Percentiles rank a stretch among this genome's conserved stretches.
Evolutionary conservation across 2,888 invertebrate genomes (phyloP).

Genomic region (Caenorhabditis uteleia): DNA sequence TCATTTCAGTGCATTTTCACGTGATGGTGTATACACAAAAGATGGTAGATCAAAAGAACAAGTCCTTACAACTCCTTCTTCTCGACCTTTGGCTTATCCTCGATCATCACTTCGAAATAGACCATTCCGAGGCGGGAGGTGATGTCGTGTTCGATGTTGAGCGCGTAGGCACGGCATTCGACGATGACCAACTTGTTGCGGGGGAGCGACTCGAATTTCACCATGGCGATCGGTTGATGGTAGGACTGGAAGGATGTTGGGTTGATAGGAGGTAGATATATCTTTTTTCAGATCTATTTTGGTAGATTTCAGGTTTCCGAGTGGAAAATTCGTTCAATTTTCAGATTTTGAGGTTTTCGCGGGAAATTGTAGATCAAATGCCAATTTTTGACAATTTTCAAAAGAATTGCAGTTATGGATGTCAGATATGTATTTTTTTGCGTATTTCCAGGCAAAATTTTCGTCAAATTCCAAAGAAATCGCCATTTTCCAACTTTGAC

Average conservation of each 20-base stretch:
- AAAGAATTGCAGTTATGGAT: no score
- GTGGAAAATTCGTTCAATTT: neutral
- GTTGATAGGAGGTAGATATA: no score
- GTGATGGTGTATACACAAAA: neutral
- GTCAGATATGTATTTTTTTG: no score
- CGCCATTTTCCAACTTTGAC: no score
- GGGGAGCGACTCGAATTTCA: constrained; percentile 70
- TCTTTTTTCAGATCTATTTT: no score
- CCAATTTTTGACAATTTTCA: no score
- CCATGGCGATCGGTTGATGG: constrained; percentile 69
- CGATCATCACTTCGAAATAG: constrained; percentile 67
- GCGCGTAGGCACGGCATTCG: constrained; percentile 73
- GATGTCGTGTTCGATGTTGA: constrained; percentile 79
- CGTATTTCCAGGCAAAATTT: no score
- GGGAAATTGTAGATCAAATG: neutral
- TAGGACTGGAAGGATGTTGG: constrained; percentile 16
- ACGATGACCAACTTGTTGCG: constrained; percentile 72
- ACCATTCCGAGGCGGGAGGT: constrained; percentile 73
- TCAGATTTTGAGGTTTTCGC: neutral
- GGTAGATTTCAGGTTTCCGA: no score
- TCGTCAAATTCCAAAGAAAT: no score
- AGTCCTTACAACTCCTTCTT: constrained; percentile 39
- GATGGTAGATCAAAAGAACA: no score
- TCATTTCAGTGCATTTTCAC: neutral
- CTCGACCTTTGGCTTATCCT: constrained; percentile 31